Base-by-base conservation (phyloP, 2,888 invertebrate species). In the Teinopalpus imperialis region DNA sequence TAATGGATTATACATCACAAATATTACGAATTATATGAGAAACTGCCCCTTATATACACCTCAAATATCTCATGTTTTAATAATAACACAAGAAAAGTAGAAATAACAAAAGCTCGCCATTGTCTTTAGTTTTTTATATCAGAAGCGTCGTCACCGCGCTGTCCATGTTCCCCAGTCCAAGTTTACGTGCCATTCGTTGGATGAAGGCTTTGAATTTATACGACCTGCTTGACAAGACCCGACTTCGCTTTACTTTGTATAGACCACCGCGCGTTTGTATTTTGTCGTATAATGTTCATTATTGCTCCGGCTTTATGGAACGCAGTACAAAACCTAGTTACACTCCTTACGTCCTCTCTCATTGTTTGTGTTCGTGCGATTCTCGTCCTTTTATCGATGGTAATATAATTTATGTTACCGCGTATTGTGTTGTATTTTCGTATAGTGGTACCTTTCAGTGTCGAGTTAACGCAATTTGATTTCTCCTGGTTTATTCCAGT, bases 121-220 rank as follows among this genome's bases (percentile, higher is more conserved):
- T 36, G 35, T 43, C 43, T 30, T 35, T 7, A 32, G 32, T 41
- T 36, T 43, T n/a, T 48, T 35, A 29, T 10, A 21, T 21, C 8
- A 24, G 31, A 40, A 42, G 24, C 37, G 12, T 37, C 34, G 35
- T 41, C 39, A 35, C 46, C 40, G 34, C 30, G 51, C 36, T 52
- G 56, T 61, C 56, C 53, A 56, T 50, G 57, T 58, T 58, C 57
- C 60, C 57, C 54, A 57, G 57, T 57, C 57, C 57, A 59, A 60
- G 58, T 68, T 69, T 62, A 69, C 66, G 67, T 59, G 61, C 63
- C 61, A 57, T 63, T 62, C 61, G 56, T 53, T 47, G 49, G 36
- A 49, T 52, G 48, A 61, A 52, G 57, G 63, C 66, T 62, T 62
- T 74, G 76, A 78, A 80, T 80, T 69, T 78, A 76, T 79, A 80